phyloP scores from a whole-genome alignment of 2,797 vertebrate genomes.

The Miichthys miiuy region DNA sequence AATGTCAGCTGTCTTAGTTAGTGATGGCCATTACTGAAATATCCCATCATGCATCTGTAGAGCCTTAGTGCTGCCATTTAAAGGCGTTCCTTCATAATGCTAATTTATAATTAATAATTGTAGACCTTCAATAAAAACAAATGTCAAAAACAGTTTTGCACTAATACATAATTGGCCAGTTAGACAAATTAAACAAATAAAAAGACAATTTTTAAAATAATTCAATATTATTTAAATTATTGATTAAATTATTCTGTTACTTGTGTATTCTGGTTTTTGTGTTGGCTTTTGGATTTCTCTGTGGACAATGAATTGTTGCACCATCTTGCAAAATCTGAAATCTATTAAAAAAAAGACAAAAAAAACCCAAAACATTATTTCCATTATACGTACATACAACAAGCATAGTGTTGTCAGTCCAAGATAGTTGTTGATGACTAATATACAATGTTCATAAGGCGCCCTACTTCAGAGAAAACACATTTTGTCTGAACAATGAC shows the following conservation, averaged over 20 bases:
- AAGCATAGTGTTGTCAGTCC: not conserved
- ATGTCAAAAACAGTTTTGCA: too few species aligned
- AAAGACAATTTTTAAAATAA: not conserved
- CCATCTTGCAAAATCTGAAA: not conserved
- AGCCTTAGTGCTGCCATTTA: slow-evolving; percentile 23
- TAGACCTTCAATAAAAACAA: not conserved
- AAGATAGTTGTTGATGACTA: not conserved
- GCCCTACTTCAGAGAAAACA: not conserved
- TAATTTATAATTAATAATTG: not conserved
- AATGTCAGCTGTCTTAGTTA: slow-evolving; percentile 55
- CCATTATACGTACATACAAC: not conserved
- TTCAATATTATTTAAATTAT: not conserved
- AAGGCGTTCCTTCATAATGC: not conserved
- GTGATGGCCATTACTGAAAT: slow-evolving; percentile 36
- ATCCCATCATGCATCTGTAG: slow-evolving; percentile 48
- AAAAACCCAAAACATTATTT: not conserved
- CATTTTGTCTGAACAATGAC: slow-evolving; percentile 1
- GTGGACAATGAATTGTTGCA: too few species aligned
- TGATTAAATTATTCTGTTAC: not conserved
- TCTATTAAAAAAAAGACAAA: not conserved
- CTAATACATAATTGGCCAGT: not conserved
- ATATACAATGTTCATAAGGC: not conserved
- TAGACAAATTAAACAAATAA: not conserved
- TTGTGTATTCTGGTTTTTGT: not conserved
- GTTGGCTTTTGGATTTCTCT: not conserved